These are phyloP conservation scores for Philhelius pedissequus DNA, from an alignment of 2,888 invertebrate genomes.

Conservation along the genomic window DNA sequence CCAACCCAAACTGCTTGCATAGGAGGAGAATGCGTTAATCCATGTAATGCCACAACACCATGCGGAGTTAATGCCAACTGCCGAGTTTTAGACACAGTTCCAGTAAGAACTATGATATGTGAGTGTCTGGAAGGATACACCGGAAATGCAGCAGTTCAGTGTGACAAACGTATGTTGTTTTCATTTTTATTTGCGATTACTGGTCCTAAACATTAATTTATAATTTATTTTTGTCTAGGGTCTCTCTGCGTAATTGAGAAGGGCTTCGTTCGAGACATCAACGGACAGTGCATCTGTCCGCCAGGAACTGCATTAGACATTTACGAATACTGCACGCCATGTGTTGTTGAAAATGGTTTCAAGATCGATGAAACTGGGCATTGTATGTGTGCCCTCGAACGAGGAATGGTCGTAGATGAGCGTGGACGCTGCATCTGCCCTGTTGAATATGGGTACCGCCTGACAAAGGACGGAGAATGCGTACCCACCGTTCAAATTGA, in stretches of 20 bases:
- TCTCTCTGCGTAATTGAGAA: constrained; percentile 84
- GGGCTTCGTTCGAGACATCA: constrained; percentile 83
- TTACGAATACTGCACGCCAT: constrained; percentile 88
- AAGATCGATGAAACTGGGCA: constrained; percentile 87
- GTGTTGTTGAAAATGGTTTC: constrained; percentile 85
- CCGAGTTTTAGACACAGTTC: constrained; percentile 88
- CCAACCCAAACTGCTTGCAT: constrained; percentile 91
- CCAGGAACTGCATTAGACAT: constrained; percentile 87
- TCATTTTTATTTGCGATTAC: neutral
- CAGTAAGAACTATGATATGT: constrained; percentile 93
- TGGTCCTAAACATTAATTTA: neutral
- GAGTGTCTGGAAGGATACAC: constrained; percentile 91
- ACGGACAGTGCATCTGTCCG: constrained; percentile 87
- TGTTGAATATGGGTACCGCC: constrained; percentile 83
- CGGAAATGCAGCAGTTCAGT: constrained; percentile 92
- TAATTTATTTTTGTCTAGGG: constrained; percentile 78
- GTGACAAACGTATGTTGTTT: constrained; percentile 85
- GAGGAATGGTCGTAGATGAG: constrained; percentile 88
- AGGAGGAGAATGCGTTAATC: constrained; percentile 89
- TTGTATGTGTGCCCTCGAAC: constrained; percentile 89
- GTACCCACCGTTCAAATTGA: constrained; percentile 80
- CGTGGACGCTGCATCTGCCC: constrained; percentile 88
- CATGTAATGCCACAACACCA: constrained; percentile 88
- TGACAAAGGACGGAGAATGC: constrained; percentile 83
- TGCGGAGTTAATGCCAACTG: constrained; percentile 91